These are phyloP conservation scores for Medauroidea extradentata DNA, from an alignment of 1,140 invertebrate species.

Conservation along the genomic window DNA sequence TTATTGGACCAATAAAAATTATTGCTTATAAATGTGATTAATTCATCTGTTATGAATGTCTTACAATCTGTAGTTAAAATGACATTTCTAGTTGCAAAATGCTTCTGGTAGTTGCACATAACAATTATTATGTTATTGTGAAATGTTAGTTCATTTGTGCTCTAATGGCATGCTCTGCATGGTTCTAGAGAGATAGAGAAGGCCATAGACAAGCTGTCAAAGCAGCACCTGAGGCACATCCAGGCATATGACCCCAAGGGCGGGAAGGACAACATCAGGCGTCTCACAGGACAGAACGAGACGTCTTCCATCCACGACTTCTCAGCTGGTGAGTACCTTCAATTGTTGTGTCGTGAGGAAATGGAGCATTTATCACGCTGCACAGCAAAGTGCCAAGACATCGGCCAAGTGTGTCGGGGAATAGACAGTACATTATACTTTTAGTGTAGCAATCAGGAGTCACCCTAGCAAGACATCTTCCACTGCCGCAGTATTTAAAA, in stretches of 20 bases:
- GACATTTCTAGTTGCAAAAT: too few species aligned
- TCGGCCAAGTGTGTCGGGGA: too few species aligned
- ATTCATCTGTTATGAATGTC: too few species aligned
- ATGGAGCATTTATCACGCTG: not conserved
- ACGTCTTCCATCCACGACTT: conserved; percentile 85
- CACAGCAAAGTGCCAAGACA: too few species aligned
- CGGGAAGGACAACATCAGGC: conserved; percentile 75
- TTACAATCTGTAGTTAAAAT: too few species aligned
- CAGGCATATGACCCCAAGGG: conserved; percentile 82
- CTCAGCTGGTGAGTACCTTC: conserved; percentile 50
- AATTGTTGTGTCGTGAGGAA: not conserved
- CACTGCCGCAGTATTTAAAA: too few species aligned
- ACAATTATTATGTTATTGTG: not conserved
- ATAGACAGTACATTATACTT: too few species aligned
- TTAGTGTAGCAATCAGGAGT: too few species aligned
- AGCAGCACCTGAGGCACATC: conserved; percentile 82
- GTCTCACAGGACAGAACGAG: conserved; percentile 83
- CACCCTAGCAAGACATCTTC: too few species aligned
- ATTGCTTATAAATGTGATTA: too few species aligned
- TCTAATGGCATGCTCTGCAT: not conserved
- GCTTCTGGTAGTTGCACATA: too few species aligned
- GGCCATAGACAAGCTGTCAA: conserved; percentile 75
- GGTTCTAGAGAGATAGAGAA: conserved; percentile 63
- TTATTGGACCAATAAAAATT: too few species aligned
- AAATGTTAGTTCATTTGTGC: not conserved